phyloP scores from a whole-genome alignment of 1,140 invertebrate genomes.

The Leptopilina clavipes region DNA sequence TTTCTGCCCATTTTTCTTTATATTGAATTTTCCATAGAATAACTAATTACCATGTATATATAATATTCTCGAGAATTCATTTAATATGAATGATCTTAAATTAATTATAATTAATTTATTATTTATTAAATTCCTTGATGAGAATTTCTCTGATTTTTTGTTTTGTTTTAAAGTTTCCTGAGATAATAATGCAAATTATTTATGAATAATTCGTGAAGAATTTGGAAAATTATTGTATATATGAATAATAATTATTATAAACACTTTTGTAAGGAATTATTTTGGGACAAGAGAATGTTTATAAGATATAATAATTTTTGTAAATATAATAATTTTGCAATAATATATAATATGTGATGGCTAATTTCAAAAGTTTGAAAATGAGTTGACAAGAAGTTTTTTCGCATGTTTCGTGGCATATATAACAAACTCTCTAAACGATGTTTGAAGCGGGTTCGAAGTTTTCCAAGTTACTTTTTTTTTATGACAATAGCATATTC shows the following conservation, averaged over 20 bases:
- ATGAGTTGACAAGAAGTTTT: constrained; percentile 2
- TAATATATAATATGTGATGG: background rate
- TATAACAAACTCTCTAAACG: constrained; percentile 21
- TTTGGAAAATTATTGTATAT: no score
- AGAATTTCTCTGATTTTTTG: background rate
- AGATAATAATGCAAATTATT: no score
- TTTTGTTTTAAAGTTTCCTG: no score
- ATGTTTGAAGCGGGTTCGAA: background rate
- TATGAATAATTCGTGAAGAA: no score
- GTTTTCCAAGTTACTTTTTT: constrained; percentile 12
- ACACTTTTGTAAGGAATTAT: no score
- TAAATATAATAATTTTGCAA: background rate
- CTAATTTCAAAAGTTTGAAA: constrained; percentile 2
- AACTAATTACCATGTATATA: no score
- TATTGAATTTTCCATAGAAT: no score
- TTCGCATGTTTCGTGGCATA: constrained; percentile 1
- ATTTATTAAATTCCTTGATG: background rate
- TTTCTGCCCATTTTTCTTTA: no score
- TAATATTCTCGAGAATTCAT: no score
- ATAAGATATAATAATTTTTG: background rate
- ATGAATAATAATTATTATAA: no score
- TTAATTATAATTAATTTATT: background rate
- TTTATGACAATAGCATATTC: constrained; percentile 28
- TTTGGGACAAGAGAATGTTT: no score
- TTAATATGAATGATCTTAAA: no score